Conservation (phyloP, 2,797 vertebrate species). For the Sternarchorhynchus goeldii region DNA sequence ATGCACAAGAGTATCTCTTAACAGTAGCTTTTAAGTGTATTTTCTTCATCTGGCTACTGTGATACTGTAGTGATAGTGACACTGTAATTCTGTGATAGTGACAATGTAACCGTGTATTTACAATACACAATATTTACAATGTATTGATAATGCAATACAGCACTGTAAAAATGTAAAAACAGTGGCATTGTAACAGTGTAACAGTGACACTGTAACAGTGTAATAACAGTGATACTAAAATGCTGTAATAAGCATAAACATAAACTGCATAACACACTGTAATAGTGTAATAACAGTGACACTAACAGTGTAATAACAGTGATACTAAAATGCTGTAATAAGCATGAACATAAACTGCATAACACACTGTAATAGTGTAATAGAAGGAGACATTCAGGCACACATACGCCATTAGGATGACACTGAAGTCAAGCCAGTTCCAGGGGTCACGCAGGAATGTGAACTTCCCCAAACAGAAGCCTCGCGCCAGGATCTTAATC, state of each 20-base stretch:
- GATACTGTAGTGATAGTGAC: too few relatives aligned
- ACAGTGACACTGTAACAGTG: too few relatives aligned
- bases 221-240: too few relatives aligned
- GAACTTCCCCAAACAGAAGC: constrained; percentile 96
- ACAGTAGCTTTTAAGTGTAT: not conserved
- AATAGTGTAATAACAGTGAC: not conserved
- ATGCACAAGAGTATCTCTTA: not conserved
- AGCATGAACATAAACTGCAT: too few relatives aligned
- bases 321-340: too few relatives aligned
- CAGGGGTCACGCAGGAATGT: constrained; percentile 96
- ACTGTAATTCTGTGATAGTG: not conserved
- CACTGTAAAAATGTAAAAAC: too few relatives aligned
- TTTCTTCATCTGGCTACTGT: not conserved
- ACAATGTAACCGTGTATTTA: not conserved
- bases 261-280: too few relatives aligned
- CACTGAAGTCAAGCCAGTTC: constrained; percentile 99
- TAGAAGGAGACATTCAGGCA: constrained; percentile 45
- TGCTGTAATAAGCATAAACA: too few relatives aligned
- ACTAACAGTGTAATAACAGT: too few relatives aligned
- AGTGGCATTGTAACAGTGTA: too few relatives aligned
- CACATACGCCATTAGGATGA: constrained; percentile 99
- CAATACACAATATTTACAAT: too few relatives aligned
- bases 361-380: not conserved
- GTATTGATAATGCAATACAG: too few relatives aligned
- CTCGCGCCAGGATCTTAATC: constrained; percentile 96